These are phyloP conservation scores for Leucophora obtusa DNA, from an alignment of 2,888 invertebrate genomes.

Conservation along the genomic window DNA sequence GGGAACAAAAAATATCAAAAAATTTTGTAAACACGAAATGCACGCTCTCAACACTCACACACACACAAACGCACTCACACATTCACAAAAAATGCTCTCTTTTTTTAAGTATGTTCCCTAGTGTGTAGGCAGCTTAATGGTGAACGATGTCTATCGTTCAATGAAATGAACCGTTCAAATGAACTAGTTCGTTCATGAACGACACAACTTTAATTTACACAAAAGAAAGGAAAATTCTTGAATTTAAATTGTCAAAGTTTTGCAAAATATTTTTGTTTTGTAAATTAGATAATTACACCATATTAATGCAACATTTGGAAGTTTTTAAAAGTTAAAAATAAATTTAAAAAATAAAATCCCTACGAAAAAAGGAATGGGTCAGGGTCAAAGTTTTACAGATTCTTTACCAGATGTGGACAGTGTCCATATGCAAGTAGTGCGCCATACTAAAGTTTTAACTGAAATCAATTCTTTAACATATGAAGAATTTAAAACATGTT, in stretches of 20 bases:
- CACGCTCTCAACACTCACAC: too few species aligned
- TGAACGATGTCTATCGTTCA: too few species aligned
- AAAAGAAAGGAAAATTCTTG: not conserved
- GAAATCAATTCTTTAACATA: conserved; percentile 80
- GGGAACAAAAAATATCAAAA: too few species aligned
- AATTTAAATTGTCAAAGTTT: not conserved
- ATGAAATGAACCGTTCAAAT: too few species aligned
- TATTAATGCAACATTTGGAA: not conserved
- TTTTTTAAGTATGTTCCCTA: too few species aligned
- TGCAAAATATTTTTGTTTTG: not conserved
- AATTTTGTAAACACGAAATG: too few species aligned
- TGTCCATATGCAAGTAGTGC: conserved; percentile 72
- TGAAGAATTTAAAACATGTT: conserved; percentile 81
- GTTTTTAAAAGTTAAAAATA: not conserved
- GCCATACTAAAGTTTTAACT: conserved; percentile 77
- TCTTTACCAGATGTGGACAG: conserved; percentile 70
- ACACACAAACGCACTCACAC: too few species aligned
- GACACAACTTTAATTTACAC: too few species aligned
- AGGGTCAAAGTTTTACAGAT: conserved; percentile 69
- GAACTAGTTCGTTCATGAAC: too few species aligned
- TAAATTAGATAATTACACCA: not conserved
- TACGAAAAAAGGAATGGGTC: conserved; percentile 68
- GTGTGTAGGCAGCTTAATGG: too few species aligned
- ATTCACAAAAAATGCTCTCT: too few species aligned
- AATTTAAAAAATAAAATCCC: not conserved